A percentile compares a stretch with the other conserved stretches of the same genome.
phyloP scores from a whole-genome alignment of 92 coral and sea anemone genomes.

The Siderastrea radians region DNA sequence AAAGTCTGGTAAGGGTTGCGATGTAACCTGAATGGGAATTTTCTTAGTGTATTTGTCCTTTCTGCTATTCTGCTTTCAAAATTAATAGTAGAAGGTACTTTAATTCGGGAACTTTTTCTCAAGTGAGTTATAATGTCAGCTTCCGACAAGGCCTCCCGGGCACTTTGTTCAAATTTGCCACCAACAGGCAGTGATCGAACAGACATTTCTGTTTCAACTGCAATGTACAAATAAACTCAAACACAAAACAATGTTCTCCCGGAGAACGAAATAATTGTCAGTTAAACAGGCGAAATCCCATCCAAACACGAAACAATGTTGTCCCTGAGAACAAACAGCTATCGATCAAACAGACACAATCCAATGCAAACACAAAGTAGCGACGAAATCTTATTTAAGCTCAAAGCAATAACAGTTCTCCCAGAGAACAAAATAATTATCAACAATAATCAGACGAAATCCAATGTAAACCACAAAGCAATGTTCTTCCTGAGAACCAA shows the following conservation, averaged over 20 bases:
- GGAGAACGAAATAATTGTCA: not conserved
- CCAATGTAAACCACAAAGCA: too few relatives aligned
- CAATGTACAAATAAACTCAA: not conserved
- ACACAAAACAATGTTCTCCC: not conserved
- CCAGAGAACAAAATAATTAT: too few relatives aligned
- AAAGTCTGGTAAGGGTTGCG: slow-evolving; percentile 6
- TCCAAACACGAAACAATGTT: not conserved
- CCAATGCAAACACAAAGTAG: too few relatives aligned
- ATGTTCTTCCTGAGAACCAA: too few relatives aligned
- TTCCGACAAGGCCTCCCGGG: not conserved
- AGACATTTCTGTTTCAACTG: not conserved
- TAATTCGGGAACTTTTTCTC: not conserved
- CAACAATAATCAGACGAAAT: too few relatives aligned
- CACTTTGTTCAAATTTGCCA: not conserved
- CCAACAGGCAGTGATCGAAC: not conserved
- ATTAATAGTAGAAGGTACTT: not conserved
- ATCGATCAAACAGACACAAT: too few relatives aligned
- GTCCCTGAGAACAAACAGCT: not conserved
- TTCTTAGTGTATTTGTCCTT: slow-evolving; percentile 5
- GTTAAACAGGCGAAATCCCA: not conserved
- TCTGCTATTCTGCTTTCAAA: slow-evolving; percentile 5
- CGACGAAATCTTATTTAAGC: too few relatives aligned
- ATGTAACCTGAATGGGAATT: slow-evolving; percentile 19
- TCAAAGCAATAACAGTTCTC: too few relatives aligned
- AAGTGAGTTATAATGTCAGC: not conserved